Percentiles rank a stretch among this genome's conserved stretches.
Conservation (phyloP, 2,113 vertebrate genomes). For the Oophaga pumilio region DNA sequence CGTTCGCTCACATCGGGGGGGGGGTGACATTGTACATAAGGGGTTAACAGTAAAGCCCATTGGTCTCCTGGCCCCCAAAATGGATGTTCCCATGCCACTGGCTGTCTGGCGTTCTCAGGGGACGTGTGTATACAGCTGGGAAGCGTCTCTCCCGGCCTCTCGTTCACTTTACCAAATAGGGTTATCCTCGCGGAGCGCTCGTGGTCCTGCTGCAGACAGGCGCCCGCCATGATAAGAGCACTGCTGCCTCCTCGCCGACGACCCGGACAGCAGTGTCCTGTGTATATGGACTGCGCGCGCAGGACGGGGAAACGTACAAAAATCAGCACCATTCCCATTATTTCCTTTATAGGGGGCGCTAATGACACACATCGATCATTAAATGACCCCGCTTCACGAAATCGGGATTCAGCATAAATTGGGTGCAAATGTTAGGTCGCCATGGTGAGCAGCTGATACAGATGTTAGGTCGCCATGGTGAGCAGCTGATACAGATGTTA, state of each 20-base stretch:
- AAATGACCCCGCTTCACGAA: no score
- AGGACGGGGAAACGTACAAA: no score
- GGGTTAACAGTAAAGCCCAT: conserved; percentile 22
- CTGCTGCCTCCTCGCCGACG: not conserved
- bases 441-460: no score
- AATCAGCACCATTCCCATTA: no score
- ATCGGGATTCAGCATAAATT: no score
- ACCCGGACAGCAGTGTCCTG: not conserved
- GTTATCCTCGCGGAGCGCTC: conserved; percentile 40
- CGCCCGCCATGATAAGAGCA: conserved; percentile 23
- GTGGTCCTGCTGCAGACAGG: not conserved
- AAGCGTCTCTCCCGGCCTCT: conserved; percentile 47
- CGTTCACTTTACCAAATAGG: conserved; percentile 54
- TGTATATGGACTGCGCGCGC: not conserved
- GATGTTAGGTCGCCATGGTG: no score
- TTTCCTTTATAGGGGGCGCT: no score
- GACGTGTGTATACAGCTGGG: conserved; percentile 48
- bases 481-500: no score
- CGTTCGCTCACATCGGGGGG: no score
- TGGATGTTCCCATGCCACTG: conserved; percentile 55
- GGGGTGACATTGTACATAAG: no score
- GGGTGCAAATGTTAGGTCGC: no score
- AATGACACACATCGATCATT: no score
- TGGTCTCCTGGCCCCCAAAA: not conserved
- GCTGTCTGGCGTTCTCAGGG: conserved; percentile 35